Percentiles rank a stretch among this genome's conserved stretches.
These are phyloP conservation scores for Ophion ventricosus DNA, from an alignment of 2,888 invertebrate species.

Conservation along the genomic window DNA sequence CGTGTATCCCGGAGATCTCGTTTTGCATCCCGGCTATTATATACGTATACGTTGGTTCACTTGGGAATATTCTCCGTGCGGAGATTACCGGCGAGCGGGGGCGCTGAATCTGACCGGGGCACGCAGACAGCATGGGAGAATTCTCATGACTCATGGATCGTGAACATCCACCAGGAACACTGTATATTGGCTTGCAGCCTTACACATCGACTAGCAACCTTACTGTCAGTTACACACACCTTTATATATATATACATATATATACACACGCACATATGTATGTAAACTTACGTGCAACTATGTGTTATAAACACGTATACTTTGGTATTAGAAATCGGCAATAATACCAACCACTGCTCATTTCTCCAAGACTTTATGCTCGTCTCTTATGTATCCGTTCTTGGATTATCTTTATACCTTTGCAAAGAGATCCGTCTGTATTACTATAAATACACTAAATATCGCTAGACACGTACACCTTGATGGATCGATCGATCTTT, in stretches of 20 bases:
- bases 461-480: constrained; percentile 36
- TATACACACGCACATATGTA: constrained; percentile 9
- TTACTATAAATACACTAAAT: constrained; percentile 42
- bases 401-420: constrained; percentile 50
- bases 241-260: neutral
- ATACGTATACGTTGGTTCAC: constrained; percentile 6
- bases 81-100: constrained; percentile 56
- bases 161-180: constrained; percentile 38
- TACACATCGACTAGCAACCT: constrained; percentile 40
- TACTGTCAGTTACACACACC: constrained; percentile 4
- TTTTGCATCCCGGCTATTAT: constrained; percentile 39
- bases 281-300: neutral
- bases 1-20: constrained; percentile 19
- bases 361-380: constrained; percentile 34
- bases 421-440: constrained; percentile 16
- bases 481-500: constrained; percentile 59
- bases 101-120: constrained; percentile 54
- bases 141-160: constrained; percentile 72
- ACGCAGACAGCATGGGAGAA: constrained; percentile 74
- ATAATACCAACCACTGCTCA: constrained; percentile 41
- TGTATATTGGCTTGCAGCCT: constrained; percentile 44
- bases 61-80: constrained; percentile 35
- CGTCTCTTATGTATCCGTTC: constrained; percentile 30
- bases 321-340: constrained; percentile 23
- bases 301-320: neutral